phyloP scores from a whole-genome alignment of 2,797 vertebrate genomes.

The Fundulus diaphanus region DNA sequence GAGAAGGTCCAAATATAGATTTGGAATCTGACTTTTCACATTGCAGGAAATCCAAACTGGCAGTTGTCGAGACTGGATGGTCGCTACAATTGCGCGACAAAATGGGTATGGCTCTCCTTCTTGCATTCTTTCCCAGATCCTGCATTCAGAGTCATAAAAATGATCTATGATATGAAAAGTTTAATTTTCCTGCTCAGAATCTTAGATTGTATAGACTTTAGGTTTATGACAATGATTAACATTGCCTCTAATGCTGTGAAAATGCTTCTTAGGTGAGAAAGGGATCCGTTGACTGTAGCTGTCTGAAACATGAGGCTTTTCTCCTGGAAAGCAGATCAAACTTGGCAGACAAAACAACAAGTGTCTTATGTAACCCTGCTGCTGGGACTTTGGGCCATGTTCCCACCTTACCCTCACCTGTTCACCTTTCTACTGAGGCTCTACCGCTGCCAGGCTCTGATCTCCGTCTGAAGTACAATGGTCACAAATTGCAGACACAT shows the following conservation, averaged over 20 bases:
- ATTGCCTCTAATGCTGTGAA: conserved; percentile 10
- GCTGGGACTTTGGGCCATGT: conserved; percentile 40
- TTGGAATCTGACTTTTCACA: conserved; percentile 57
- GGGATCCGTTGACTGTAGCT: conserved; percentile 14
- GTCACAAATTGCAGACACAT: conserved; percentile 62
- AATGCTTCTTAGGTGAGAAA: conserved; percentile 21
- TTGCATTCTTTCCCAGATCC: conserved; percentile 20
- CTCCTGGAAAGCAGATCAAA: conserved; percentile 57
- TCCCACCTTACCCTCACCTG: conserved; percentile 52
- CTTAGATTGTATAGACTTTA: background rate
- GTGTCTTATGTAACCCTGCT: conserved; percentile 50
- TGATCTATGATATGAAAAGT: conserved; percentile 6
- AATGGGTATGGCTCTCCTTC: conserved; percentile 24
- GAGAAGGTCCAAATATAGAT: conserved; percentile 69
- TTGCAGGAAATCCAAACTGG: conserved; percentile 57
- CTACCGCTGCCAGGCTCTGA: conserved; percentile 30
- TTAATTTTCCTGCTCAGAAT: conserved; percentile 17
- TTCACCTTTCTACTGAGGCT: conserved; percentile 23
- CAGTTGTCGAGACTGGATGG: conserved; percentile 51
- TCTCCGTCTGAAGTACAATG: conserved; percentile 29
- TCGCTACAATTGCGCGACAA: conserved; percentile 25
- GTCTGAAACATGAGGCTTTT: conserved; percentile 25
- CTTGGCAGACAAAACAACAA: conserved; percentile 65
- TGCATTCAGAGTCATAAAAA: conserved; percentile 20
- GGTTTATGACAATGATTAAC: background rate